Percentiles rank a stretch among this genome's conserved stretches.
Conservation (phyloP, 1,140 invertebrate species). For the Heliothis subflexa region DNA sequence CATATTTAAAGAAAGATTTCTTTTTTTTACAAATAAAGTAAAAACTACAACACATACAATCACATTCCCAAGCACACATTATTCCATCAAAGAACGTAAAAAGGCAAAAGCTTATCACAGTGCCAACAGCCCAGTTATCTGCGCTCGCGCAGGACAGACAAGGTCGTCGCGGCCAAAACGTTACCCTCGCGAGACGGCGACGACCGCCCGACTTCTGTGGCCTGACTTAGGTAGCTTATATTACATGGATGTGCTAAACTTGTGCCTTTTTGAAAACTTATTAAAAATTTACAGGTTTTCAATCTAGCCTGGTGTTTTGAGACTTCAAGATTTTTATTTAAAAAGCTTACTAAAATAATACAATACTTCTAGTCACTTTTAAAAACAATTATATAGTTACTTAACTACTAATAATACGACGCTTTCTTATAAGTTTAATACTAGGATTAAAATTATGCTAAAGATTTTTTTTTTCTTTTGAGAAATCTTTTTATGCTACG, state of each 20-base stretch:
- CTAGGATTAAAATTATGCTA: no score
- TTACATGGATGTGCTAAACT: neutral
- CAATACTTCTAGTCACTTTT: no score
- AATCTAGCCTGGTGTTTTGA: slow-evolving; percentile 1
- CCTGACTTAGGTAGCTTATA: neutral
- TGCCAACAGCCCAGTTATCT: slow-evolving; percentile 1
- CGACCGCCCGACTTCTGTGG: neutral
- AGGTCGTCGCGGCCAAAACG: slow-evolving; percentile 9
- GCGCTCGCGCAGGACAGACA: slow-evolving; percentile 16
- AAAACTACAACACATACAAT: no score
- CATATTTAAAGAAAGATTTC: no score
- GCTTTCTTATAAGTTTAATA: no score
- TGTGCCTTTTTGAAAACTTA: slow-evolving; percentile 2
- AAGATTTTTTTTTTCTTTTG: no score
- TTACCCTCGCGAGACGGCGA: neutral
- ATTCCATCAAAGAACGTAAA: neutral
- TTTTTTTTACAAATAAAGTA: no score
- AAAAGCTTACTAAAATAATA: no score
- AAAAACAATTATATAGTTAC: no score
- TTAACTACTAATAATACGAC: no score
- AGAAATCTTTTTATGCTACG: no score
- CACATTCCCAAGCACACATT: neutral
- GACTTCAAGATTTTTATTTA: no score
- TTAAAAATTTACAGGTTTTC: slow-evolving; percentile 18
- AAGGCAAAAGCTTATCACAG: neutral